Percentiles rank a stretch among this genome's conserved stretches.
Conservation (phyloP, 2,888 invertebrate genomes). For the Deilephila elpenor region DNA sequence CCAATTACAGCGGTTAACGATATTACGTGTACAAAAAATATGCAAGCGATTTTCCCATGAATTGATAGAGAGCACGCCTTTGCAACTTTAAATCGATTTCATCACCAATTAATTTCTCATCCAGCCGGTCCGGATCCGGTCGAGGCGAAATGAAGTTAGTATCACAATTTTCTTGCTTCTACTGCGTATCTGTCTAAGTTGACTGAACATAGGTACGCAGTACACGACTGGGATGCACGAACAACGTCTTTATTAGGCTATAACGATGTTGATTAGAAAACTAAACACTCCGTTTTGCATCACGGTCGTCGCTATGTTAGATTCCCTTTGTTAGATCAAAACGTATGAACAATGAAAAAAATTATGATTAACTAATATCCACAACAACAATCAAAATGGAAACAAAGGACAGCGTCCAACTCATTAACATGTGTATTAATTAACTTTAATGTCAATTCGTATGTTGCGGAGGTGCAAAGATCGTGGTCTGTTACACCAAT, state of each 20-base stretch:
- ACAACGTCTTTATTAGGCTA: constrained; percentile 32
- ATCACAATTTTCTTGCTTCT: not conserved
- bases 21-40: not conserved
- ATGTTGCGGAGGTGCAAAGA: too few species aligned
- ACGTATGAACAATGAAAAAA: not conserved
- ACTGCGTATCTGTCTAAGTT: not conserved
- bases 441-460: too few species aligned
- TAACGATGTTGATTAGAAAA: constrained; percentile 52
- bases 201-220: not conserved
- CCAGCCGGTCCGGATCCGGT: not conserved
- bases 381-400: not conserved
- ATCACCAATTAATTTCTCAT: not conserved
- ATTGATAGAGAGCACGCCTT: not conserved
- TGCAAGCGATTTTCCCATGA: not conserved
- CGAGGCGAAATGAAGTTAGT: not conserved
- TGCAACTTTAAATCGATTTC: not conserved
- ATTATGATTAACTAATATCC: not conserved
- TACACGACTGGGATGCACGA: not conserved
- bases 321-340: constrained; percentile 28
- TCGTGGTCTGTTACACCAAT: too few species aligned
- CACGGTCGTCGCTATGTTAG: constrained; percentile 36
- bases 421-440: not conserved
- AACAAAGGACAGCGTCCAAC: not conserved
- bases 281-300: constrained; percentile 48
- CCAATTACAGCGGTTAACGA: not conserved